Conservation (phyloP, 1,140 invertebrate species). For the Ladona fulva region DNA sequence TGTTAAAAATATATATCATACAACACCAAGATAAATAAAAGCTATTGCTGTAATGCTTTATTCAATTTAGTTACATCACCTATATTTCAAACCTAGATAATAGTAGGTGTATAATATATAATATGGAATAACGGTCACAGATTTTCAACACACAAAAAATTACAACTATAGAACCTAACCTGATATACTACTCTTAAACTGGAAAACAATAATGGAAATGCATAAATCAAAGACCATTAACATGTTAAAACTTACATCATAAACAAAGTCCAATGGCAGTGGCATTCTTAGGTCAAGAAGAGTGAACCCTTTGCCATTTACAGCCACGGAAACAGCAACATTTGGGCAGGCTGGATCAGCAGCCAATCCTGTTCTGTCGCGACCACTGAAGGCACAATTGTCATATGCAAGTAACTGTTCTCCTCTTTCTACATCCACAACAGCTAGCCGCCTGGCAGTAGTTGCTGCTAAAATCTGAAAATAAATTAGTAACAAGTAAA, state of each 20-base stretch:
- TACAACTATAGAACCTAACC: too few species aligned
- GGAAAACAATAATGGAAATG: too few species aligned
- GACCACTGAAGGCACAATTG: slow-evolving; percentile 41
- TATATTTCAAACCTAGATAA: too few species aligned
- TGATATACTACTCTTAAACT: neutral
- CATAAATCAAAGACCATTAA: too few species aligned
- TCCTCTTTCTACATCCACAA: slow-evolving; percentile 42
- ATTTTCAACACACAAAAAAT: too few species aligned
- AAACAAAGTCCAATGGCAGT: slow-evolving; percentile 41
- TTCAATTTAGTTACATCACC: too few species aligned
- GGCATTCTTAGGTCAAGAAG: slow-evolving; percentile 44
- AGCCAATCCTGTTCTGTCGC: slow-evolving; percentile 40
- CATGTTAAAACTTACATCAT: slow-evolving; percentile 35
- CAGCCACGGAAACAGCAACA: slow-evolving; percentile 40
- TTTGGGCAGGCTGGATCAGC: slow-evolving; percentile 41
- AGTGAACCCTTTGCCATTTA: slow-evolving; percentile 42
- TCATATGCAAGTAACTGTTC: slow-evolving; percentile 42
- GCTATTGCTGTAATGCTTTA: too few species aligned
- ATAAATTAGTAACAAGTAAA: too few species aligned
- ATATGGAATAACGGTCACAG: too few species aligned
- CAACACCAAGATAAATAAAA: too few species aligned
- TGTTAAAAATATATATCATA: too few species aligned
- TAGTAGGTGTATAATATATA: too few species aligned
- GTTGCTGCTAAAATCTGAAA: slow-evolving; percentile 42
- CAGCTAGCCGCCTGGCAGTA: slow-evolving; percentile 38